Conservation (phyloP, 2,113 vertebrate genomes). For the Sciurus niger region DNA sequence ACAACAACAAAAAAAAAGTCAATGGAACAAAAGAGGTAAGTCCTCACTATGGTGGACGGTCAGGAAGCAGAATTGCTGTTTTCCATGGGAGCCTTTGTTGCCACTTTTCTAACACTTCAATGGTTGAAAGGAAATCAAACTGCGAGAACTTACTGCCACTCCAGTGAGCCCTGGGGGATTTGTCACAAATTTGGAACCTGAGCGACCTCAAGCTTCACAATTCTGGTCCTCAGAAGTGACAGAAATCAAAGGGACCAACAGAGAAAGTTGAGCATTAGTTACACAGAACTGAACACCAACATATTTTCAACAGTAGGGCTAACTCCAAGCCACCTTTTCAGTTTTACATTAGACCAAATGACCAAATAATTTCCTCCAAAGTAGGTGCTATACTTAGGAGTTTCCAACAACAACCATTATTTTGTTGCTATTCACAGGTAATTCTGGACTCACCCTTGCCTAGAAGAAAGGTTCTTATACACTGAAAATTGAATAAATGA, state of each 20-base stretch:
- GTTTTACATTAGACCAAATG: constrained; percentile 75
- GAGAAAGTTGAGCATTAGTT: constrained; percentile 71
- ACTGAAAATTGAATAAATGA: constrained; percentile 64
- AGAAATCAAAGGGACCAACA: constrained; percentile 73
- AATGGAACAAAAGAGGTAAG: constrained; percentile 53
- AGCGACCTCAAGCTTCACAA: constrained; percentile 75
- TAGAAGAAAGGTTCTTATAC: constrained; percentile 60
- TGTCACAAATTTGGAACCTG: constrained; percentile 80
- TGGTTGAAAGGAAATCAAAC: constrained; percentile 81
- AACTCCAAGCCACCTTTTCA: constrained; percentile 64
- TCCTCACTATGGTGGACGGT: background rate
- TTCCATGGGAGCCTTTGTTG: constrained; percentile 44
- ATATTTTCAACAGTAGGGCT: constrained; percentile 51
- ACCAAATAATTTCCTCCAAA: constrained; percentile 61
- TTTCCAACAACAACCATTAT: constrained; percentile 46
- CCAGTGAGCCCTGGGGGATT: constrained; percentile 75
- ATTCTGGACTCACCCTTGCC: constrained; percentile 30
- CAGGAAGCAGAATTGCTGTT: constrained; percentile 56
- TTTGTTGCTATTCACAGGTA: constrained; percentile 61
- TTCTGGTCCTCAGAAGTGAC: constrained; percentile 69
- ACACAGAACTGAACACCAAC: constrained; percentile 50
- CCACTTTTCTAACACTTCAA: constrained; percentile 67
- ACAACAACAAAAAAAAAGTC: background rate
- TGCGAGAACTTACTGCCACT: constrained; percentile 79
- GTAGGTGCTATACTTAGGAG: constrained; percentile 40